These are phyloP conservation scores for Scrobipalpa atriplicella DNA, from an alignment of 2,888 invertebrate species.

Conservation along the genomic window DNA sequence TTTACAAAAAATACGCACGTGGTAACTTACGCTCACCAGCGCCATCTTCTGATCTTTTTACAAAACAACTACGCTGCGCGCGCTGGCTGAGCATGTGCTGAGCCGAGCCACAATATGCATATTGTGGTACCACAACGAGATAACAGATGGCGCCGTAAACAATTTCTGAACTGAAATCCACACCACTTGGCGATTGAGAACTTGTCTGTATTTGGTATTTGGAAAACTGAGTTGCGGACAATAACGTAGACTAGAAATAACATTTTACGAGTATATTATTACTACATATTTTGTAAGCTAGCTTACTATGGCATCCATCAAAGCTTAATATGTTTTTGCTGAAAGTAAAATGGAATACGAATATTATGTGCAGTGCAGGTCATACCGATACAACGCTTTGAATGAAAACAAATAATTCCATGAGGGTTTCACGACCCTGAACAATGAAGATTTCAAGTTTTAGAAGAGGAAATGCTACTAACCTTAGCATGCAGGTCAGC, in stretches of 20 bases:
- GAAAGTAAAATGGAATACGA: no score
- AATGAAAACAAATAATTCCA: no score
- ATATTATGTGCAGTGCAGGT: no score
- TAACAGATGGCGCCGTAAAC: neutral
- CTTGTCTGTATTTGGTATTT: neutral
- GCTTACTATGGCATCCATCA: no score
- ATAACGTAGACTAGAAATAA: no score
- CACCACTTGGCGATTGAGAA: neutral
- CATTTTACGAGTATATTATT: no score
- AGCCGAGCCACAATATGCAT: neutral
- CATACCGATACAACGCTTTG: no score
- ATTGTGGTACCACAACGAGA: neutral
- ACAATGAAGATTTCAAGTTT: no score
- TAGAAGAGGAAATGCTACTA: no score
- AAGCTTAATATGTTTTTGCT: no score
- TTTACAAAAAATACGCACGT: neutral
- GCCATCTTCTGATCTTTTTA: neutral
- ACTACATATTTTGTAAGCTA: no score
- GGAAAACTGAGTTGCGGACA: conserved; percentile 81
- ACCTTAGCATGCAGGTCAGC: conserved; percentile 87
- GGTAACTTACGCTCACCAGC: neutral
- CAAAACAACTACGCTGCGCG: neutral
- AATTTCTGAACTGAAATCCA: neutral
- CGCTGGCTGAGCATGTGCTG: neutral
- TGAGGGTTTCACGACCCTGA: no score